Evolutionary conservation across 2,113 vertebrate genomes (phyloP).

Genomic region (Neoarius graeffei): DNA sequence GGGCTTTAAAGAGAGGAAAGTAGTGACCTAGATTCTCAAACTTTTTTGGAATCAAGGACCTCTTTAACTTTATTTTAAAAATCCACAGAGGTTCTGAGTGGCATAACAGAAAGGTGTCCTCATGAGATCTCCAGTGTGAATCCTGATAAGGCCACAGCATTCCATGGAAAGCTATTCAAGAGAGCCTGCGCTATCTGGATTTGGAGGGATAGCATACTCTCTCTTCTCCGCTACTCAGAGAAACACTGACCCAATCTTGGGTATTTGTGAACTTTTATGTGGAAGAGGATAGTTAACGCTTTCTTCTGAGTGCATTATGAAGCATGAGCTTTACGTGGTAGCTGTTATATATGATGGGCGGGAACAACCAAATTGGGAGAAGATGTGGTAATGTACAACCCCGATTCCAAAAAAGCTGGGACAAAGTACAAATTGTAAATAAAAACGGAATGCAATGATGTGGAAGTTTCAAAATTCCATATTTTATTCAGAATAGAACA

Average conservation of each 20-base stretch:
- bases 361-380: background rate
- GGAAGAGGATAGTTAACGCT: background rate
- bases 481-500: no score
- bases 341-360: background rate
- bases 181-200: no score
- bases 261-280: background rate
- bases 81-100: background rate
- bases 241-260: background rate
- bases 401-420: no score
- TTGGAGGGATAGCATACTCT: background rate
- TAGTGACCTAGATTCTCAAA: background rate
- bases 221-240: background rate
- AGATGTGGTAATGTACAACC: no score
- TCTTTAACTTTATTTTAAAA: background rate
- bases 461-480: no score
- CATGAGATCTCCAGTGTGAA: background rate
- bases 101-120: background rate
- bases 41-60: background rate
- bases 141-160: background rate
- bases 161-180: background rate
- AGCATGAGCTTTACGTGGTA: background rate
- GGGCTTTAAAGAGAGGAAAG: background rate
- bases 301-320: no score
- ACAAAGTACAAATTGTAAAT: no score
- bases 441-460: no score